Percentiles rank a stretch among this genome's conserved stretches.
Conservation (phyloP, 2,888 invertebrate genomes). For the Conistra vaccinii region DNA sequence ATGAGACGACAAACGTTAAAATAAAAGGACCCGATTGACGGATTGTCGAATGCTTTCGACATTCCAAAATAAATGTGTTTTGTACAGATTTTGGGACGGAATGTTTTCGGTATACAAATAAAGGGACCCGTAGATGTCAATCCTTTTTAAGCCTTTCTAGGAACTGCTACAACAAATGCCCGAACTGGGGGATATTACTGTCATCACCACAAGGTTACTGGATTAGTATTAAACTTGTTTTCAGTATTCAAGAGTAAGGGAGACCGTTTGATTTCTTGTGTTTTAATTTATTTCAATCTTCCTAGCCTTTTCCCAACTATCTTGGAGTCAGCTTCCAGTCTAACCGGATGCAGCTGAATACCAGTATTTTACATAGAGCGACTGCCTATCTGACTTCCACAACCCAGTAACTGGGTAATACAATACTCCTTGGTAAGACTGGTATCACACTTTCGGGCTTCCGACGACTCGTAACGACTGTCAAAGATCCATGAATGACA, state of each 20-base stretch:
- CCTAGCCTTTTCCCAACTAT: too few species aligned
- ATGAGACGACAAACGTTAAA: slow-evolving; percentile 57
- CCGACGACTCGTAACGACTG: too few species aligned
- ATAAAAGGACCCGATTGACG: slow-evolving; percentile 49
- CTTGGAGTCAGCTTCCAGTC: too few species aligned
- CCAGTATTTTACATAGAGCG: too few species aligned
- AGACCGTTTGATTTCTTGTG: neutral
- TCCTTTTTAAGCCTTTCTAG: slow-evolving; percentile 7
- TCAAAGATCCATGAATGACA: too few species aligned
- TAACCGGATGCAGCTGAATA: too few species aligned
- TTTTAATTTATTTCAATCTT: too few species aligned
- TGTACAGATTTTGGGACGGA: neutral
- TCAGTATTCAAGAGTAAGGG: neutral
- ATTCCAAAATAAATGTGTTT: slow-evolving; percentile 42
- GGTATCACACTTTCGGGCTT: too few species aligned
- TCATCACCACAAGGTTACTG: slow-evolving; percentile 15
- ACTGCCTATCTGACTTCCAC: too few species aligned
- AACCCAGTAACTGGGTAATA: too few species aligned
- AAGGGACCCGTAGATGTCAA: slow-evolving; percentile 1
- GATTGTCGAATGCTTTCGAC: slow-evolving; percentile 47
- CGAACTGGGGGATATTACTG: neutral
- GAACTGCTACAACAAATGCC: slow-evolving; percentile 4
- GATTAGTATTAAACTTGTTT: neutral
- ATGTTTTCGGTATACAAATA: neutral
- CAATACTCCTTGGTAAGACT: too few species aligned